Conservation (phyloP, 2,888 invertebrate species). For the Hyalella azteca region DNA sequence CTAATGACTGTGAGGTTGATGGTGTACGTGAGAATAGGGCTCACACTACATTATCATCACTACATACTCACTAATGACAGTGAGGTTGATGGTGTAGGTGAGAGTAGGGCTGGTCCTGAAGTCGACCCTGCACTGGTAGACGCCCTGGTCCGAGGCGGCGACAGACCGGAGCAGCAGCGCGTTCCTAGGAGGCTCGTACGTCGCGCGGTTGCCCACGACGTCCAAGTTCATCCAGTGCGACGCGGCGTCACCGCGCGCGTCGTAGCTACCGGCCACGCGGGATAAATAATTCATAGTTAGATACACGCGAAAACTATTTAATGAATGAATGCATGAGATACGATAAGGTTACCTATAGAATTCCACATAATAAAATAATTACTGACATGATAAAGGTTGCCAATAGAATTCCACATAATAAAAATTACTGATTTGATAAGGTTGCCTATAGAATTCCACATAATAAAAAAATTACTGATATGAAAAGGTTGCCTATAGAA, state of each 20-base stretch:
- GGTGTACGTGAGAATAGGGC: not conserved
- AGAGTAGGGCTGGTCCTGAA: slow-evolving; percentile 52
- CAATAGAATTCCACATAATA: too few relatives aligned
- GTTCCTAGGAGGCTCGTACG: slow-evolving; percentile 37
- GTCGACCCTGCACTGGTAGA: slow-evolving; percentile 51
- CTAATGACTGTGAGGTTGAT: not conserved
- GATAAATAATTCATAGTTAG: too few relatives aligned
- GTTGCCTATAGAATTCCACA: too few relatives aligned
- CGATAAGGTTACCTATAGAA: too few relatives aligned
- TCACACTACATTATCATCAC: not conserved
- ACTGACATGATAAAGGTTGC: too few relatives aligned
- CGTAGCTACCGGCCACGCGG: slow-evolving; percentile 40
- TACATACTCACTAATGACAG: slow-evolving; percentile 47
- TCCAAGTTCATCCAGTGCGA: slow-evolving; percentile 48
- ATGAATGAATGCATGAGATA: too few relatives aligned
- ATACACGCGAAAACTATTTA: too few relatives aligned
- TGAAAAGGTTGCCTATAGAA: too few relatives aligned
- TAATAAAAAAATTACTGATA: too few relatives aligned
- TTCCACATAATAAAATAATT: too few relatives aligned
- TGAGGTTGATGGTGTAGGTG: slow-evolving; percentile 49
- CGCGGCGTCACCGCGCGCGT: slow-evolving; percentile 46
- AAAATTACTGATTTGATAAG: too few relatives aligned
- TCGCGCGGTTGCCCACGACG: slow-evolving; percentile 41
- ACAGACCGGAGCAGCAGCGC: slow-evolving; percentile 40
- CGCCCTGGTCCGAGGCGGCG: slow-evolving; percentile 37